Evolutionary conservation across 53 echinoderm and acorn worm species (phyloP).

Genomic region (Glandiceps talaboti): DNA sequence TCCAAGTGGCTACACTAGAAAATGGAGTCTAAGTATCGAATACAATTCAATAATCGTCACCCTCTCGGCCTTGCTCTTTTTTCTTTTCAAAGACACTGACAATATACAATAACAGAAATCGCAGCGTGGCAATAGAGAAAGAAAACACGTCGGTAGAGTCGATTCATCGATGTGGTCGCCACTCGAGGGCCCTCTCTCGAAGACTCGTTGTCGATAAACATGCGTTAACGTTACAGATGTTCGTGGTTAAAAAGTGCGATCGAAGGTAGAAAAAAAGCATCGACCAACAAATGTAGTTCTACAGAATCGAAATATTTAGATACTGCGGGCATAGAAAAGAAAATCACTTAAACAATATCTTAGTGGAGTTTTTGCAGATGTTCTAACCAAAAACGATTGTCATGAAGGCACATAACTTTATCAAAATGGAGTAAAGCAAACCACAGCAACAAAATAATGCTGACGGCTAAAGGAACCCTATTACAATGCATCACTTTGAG

Average conservation of each 20-base stretch:
- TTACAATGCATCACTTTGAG: neutral
- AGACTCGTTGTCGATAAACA: neutral
- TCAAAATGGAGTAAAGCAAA: neutral
- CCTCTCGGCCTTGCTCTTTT: neutral
- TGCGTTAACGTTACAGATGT: neutral
- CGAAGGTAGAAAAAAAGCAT: neutral
- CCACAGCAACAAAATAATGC: neutral
- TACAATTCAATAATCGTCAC: neutral
- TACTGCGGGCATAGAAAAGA: neutral
- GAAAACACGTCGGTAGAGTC: neutral
- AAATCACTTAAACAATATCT: neutral
- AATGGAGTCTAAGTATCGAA: neutral
- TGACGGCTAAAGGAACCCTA: neutral
- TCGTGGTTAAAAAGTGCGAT: neutral
- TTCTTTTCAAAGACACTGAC: neutral
- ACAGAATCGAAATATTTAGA: neutral
- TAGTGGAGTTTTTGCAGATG: neutral
- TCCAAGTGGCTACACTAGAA: neutral
- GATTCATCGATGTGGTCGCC: neutral
- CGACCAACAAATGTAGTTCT: neutral
- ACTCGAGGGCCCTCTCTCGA: neutral
- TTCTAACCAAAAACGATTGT: neutral
- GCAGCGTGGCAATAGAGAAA: neutral
- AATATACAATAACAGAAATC: neutral
- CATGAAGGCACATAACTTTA: neutral